Base-by-base conservation (phyloP, 1,140 invertebrate genomes). In the Penaeus chinensis region DNA sequence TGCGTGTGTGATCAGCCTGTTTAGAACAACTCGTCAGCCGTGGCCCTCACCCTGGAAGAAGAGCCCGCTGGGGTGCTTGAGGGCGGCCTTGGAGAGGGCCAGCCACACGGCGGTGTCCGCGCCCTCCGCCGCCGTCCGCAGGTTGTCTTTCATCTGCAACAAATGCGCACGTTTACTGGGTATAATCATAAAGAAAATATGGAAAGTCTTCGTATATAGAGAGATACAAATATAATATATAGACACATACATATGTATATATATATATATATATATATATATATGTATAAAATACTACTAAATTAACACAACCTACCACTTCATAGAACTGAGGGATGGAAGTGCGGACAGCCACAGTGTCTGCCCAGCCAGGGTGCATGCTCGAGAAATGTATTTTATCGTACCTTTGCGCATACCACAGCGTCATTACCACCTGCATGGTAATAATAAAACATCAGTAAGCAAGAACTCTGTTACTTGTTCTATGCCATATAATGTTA, bases 321-420 rank as follows among this genome's bases (percentile, higher is more conserved):
- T 91, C 91, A 90, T 93, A 92, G 89, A 94, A 94, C 65, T 91
- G 91, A 1, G 93, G 93, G 91, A 94, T 93, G 20, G 93, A 91
- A 27, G 90, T 90, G 76, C 91, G 89, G 27, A 94, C 92, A 85
- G 92, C 93, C 82, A 92, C 92, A 27, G 93, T 94, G 86, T 93
- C 93, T 13, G 92, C 92, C 93, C 93, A 94, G 37, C 93, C 93
- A n/a, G 90, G 93, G 90, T 94, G 93, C 93, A 93, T 93, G 63
- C 91, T 90, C 32, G 92, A 92, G 90, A 94, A 94, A 85, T 93
- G 92, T 66, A 94, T 91, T 22, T 91, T 91, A 32, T 93, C 92
- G 90, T 93, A 92, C 54, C 90, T 90, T 81, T 91, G 90, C 5
- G 93, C 93, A 90, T 92, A 93, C 90, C 92, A 89, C 89, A 93